Base-by-base conservation (phyloP, 2,888 invertebrate genomes). In the Lydus trimaculatus region DNA sequence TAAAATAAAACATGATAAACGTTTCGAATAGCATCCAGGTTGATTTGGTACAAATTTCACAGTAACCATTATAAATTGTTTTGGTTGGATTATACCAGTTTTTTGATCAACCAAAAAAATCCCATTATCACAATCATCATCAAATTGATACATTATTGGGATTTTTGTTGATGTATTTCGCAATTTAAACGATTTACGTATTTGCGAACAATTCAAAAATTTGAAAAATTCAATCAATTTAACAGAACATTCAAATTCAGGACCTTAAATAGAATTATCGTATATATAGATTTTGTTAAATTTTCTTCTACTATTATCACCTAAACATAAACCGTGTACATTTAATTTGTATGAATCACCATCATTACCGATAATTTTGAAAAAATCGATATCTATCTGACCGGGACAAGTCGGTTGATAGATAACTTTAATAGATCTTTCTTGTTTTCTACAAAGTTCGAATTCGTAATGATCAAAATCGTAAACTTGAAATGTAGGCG, bases 401-500 rank as follows among this genome's bases (percentile, higher is more conserved):
- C 48, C 61, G 0, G 65, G 60, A 25, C 67, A 33, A 17, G 52
- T 67, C 2, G 67, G 67, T 17, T 33, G 36, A 39, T 63, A 71
- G 8, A 11, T 65, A n/a, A 71, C 48, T 48, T 63, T 62, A 17
- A 71, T 31, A 0, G 23, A 13, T 20, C 56, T 63, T 48, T 62
- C 61, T 31, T 33, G 28, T 6, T 58, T 58, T 17, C 61, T 39
- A 8, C 43, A 25, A 1, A 63, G n/a, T 25, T 31, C 25, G 6
- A 36, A 20, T 28, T 71, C 67, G 56, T 71, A 67, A 36, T 71
- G 65, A 33, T 63, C 66, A 15, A 67, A 48, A 61, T 71, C 67
- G 28, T 67, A 71, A 11, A 65, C 67, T 33, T 65, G 48, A 36
- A 66, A 70, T 28, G 60, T 66, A 11, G 70, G 66, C 48, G 61